A percentile compares a stretch with the other conserved stretches of the same genome.
Evolutionary conservation across 2,888 invertebrate species (phyloP).

Genomic region (Callimorpha dominula): DNA sequence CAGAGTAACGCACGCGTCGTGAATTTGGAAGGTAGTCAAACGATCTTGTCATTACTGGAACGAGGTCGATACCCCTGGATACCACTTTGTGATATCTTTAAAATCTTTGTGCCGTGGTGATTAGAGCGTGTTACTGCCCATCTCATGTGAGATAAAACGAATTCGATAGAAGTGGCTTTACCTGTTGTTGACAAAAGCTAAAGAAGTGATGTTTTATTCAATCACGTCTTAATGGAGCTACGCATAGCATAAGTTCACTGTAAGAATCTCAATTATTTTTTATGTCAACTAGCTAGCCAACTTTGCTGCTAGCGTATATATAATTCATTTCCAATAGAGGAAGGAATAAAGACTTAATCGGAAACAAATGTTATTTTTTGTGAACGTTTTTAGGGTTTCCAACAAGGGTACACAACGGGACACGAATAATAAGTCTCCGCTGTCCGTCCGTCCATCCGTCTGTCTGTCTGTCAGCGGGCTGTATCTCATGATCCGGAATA

Average conservation of each 20-base stretch:
- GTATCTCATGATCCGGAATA: too few species aligned
- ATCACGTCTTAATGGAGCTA: constrained; percentile 46
- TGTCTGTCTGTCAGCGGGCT: too few species aligned
- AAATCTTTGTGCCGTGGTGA: constrained; percentile 48
- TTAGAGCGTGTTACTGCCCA: constrained; percentile 42
- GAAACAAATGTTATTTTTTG: not conserved
- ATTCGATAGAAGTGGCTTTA: constrained; percentile 36
- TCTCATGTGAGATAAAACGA: constrained; percentile 41
- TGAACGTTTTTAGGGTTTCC: not conserved
- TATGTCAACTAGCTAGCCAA: not conserved
- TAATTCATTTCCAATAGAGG: not conserved
- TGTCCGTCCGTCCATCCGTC: too few species aligned
- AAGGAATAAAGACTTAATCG: not conserved
- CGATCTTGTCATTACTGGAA: constrained; percentile 71
- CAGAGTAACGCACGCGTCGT: constrained; percentile 76
- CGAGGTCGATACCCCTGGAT: constrained; percentile 58
- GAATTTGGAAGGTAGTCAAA: constrained; percentile 76
- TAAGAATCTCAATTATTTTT: constrained; percentile 24
- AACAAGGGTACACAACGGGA: too few species aligned
- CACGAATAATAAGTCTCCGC: too few species aligned
- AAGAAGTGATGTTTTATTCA: constrained; percentile 49
- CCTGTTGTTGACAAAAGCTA: constrained; percentile 18
- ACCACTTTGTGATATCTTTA: constrained; percentile 57
- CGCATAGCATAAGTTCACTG: constrained; percentile 25
- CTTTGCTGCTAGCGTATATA: not conserved